A percentile compares a stretch with the other conserved stretches of the same genome.
Evolutionary conservation across 35 echinoderm and acorn worm species (phyloP).

Genomic region (Amphiura filiformis): DNA sequence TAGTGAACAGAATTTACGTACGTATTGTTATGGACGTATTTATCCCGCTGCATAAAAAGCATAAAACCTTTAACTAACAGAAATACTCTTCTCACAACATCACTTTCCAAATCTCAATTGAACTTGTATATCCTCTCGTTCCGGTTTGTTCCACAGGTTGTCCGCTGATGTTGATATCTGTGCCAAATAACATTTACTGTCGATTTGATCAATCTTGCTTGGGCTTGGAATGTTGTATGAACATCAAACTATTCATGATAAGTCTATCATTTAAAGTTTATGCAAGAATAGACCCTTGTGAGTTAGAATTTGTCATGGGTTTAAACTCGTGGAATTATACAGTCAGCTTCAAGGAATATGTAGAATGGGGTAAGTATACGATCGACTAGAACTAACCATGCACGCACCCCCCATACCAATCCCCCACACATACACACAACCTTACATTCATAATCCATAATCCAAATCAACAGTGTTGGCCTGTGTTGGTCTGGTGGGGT

Average conservation of each 20-base stretch:
- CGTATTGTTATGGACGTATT: no score
- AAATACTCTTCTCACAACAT: background rate
- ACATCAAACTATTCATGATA: conserved; percentile 5
- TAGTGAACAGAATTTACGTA: no score
- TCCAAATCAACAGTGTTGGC: no score
- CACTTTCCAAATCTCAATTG: background rate
- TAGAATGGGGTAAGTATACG: conserved; percentile 23
- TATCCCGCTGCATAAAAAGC: no score
- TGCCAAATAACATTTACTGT: conserved; percentile 21
- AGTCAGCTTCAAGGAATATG: background rate
- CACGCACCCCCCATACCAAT: background rate
- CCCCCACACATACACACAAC: background rate
- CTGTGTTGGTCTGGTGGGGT: no score
- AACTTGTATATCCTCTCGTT: background rate
- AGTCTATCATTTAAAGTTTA: conserved; percentile 2
- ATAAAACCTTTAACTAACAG: background rate
- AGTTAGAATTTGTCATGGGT: conserved; percentile 14
- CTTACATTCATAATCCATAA: no score
- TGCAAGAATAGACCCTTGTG: conserved; percentile 19
- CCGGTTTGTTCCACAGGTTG: conserved; percentile 11
- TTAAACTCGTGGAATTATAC: conserved; percentile 20
- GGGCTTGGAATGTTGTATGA: conserved; percentile 35
- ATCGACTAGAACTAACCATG: no score
- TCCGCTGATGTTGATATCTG: background rate
- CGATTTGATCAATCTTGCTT: conserved; percentile 1